phyloP scores from a whole-genome alignment of 2,113 vertebrate genomes.

The Electrona antarctica region DNA sequence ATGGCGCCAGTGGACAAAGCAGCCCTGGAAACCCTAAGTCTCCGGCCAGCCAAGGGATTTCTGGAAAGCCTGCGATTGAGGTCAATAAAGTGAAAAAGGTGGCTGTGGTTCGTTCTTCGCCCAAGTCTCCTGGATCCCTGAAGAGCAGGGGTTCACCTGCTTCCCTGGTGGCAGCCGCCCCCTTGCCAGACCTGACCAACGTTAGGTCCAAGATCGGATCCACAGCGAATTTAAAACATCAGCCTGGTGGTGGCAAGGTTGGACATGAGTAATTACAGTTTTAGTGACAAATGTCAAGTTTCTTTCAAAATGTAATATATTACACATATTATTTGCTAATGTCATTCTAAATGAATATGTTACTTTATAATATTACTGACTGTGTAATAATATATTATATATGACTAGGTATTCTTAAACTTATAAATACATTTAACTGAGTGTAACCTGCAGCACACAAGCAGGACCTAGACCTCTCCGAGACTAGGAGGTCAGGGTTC shows the following conservation, averaged over 20 bases:
- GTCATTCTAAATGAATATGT: too few relatives aligned
- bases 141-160: conserved; percentile 84
- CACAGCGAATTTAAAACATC: conserved; percentile 94
- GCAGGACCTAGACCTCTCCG: too few relatives aligned
- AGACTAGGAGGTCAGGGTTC: too few relatives aligned
- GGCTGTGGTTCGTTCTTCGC: conserved; percentile 92
- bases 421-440: too few relatives aligned
- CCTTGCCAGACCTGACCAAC: conserved; percentile 94
- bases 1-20: conserved; percentile 90
- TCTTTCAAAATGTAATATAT: too few relatives aligned
- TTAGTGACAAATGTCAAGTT: too few relatives aligned
- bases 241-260: conserved; percentile 97
- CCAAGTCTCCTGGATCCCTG: conserved; percentile 91
- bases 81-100: conserved; percentile 94
- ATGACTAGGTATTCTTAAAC: too few relatives aligned
- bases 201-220: conserved; percentile 95
- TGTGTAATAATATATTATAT: too few relatives aligned
- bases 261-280: not conserved
- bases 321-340: too few relatives aligned
- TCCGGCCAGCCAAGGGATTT: conserved; percentile 85
- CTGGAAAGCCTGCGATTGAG: conserved; percentile 82
- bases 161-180: conserved; percentile 69
- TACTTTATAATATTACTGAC: too few relatives aligned
- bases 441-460: too few relatives aligned
- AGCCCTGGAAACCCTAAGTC: conserved; percentile 93